These are phyloP conservation scores for Nothobranchius furzeri DNA, from an alignment of 2,113 vertebrate species.

Conservation along the genomic window DNA sequence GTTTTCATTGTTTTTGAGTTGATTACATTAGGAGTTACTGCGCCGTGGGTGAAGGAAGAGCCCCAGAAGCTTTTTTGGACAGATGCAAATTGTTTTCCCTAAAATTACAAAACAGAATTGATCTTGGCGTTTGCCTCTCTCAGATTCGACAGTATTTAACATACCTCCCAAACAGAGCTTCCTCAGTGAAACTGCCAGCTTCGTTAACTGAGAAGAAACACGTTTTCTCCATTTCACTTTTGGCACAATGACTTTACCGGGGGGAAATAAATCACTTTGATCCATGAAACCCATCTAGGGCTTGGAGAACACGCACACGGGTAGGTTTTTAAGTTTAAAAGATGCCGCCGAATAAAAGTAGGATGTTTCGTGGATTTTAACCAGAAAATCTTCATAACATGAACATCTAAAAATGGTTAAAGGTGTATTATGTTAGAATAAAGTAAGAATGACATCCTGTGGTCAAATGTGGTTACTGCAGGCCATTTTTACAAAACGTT, in stretches of 20 bases:
- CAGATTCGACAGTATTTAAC: not conserved
- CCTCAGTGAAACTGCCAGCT: conserved; percentile 8
- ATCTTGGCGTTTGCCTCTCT: not conserved
- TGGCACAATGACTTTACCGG: conserved; percentile 37
- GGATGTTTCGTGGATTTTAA: conserved; percentile 19
- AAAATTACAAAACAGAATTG: not conserved
- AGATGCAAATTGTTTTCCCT: conserved; percentile 3
- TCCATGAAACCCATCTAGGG: conserved; percentile 62
- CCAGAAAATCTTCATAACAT: not conserved
- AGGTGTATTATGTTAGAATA: too few relatives aligned
- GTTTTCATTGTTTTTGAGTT: too few relatives aligned
- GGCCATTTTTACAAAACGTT: too few relatives aligned
- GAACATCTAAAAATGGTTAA: too few relatives aligned
- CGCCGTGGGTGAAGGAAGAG: not conserved
- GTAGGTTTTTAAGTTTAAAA: conserved; percentile 60
- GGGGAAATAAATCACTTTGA: conserved; percentile 58
- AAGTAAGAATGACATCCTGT: too few relatives aligned
- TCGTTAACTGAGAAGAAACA: conserved; percentile 34
- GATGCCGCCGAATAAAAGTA: conserved; percentile 56
- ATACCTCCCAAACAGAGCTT: not conserved
- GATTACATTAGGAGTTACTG: too few relatives aligned
- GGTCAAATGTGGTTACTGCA: too few relatives aligned
- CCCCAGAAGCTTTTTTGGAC: not conserved
- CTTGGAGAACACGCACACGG: conserved; percentile 63
- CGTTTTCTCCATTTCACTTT: conserved; percentile 46